phyloP scores from a whole-genome alignment of 2,888 invertebrate genomes.

The Tipula vernalis region DNA sequence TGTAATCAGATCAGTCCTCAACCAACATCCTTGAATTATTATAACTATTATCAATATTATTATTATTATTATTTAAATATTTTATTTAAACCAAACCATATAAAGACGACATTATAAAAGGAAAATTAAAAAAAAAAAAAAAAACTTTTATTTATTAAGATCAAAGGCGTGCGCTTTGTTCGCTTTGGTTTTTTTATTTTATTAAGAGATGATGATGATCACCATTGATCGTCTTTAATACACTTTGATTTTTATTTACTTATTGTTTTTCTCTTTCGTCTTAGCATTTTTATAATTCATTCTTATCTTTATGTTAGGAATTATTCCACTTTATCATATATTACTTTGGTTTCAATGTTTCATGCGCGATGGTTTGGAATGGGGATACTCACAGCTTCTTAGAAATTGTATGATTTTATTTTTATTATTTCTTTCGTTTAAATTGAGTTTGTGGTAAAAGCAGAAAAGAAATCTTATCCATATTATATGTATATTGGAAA shows the following conservation, averaged over 20 bases:
- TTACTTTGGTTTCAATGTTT: not conserved
- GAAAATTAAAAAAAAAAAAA: not conserved
- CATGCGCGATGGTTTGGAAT: not conserved
- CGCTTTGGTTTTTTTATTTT: not conserved
- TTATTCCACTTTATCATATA: not conserved
- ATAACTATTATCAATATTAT: not conserved
- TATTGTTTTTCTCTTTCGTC: not conserved
- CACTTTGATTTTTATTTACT: slow-evolving; percentile 4
- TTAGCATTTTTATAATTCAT: not conserved
- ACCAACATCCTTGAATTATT: not conserved
- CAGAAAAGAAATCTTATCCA: not conserved
- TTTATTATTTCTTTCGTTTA: not conserved
- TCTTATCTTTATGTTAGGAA: not conserved
- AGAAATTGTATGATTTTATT: not conserved
- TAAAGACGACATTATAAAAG: not conserved
- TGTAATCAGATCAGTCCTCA: not conserved
- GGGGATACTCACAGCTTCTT: not conserved
- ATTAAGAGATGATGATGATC: not conserved
- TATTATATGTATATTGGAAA: not conserved
- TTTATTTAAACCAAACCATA: not conserved
- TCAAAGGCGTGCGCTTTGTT: not conserved
- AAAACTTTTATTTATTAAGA: not conserved
- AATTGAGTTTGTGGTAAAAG: not conserved
- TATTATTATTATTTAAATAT: not conserved
- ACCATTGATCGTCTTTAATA: not conserved